Percentiles rank a stretch among this genome's conserved stretches.
phyloP scores from a whole-genome alignment of 2,888 invertebrate genomes.

The Dryobota labecula region DNA sequence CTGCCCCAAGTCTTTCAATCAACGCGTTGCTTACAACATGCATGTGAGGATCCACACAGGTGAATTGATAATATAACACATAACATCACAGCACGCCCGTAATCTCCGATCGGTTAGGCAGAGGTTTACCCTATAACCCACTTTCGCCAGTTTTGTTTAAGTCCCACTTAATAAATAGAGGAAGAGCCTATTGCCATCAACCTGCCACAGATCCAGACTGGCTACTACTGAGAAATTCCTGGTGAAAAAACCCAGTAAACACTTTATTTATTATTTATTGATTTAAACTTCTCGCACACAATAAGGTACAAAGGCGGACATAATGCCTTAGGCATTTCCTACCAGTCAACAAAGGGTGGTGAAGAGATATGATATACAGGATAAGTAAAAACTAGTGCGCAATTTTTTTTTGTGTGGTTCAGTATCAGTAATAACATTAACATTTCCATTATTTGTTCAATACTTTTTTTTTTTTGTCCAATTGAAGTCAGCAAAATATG shows the following conservation, averaged over 20 bases:
- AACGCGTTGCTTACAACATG: constrained; percentile 97
- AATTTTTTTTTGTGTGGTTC: too few species aligned
- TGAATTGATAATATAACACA: constrained; percentile 57
- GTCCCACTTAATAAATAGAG: not conserved
- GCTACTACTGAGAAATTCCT: not conserved
- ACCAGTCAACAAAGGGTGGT: too few species aligned
- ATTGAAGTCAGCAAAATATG: too few species aligned
- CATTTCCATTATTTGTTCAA: too few species aligned
- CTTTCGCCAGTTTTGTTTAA: not conserved
- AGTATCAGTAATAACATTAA: too few species aligned
- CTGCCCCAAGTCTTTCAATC: constrained; percentile 96
- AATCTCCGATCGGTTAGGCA: not conserved
- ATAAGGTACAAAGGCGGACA: too few species aligned
- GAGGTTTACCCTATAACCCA: not conserved
- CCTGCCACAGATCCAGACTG: not conserved
- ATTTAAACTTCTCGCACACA: too few species aligned
- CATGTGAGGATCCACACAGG: constrained; percentile 95
- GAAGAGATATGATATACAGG: too few species aligned
- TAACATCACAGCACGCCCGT: not conserved
- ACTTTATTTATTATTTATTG: too few species aligned
- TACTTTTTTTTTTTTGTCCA: too few species aligned
- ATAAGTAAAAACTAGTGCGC: too few species aligned
- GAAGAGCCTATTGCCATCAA: not conserved
- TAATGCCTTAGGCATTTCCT: too few species aligned
- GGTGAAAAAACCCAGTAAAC: not conserved